A percentile compares a stretch with the other conserved stretches of the same genome.
These are phyloP conservation scores for Phymastichus coffea DNA, from an alignment of 1,140 invertebrate species.

Conservation along the genomic window DNA sequence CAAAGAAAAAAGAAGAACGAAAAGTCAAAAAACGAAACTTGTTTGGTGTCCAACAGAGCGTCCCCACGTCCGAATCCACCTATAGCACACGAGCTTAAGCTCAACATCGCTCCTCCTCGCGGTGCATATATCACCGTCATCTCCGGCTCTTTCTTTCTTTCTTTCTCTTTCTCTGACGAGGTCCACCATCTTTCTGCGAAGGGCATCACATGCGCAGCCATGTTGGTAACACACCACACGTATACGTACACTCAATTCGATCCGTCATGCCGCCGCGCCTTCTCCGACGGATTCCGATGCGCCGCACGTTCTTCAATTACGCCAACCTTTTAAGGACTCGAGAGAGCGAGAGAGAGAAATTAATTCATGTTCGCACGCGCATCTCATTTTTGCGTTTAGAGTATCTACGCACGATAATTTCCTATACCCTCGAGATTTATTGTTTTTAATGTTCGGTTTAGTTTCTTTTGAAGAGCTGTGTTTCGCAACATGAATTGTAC, in stretches of 20 bases:
- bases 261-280: conserved; percentile 5
- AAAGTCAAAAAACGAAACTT: no score
- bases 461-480: no score
- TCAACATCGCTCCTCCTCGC: conserved; percentile 11
- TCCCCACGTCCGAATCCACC: no score
- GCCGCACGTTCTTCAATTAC: not conserved
- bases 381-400: no score
- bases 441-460: no score
- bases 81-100: no score
- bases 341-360: not conserved
- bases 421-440: no score
- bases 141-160: conserved; percentile 23
- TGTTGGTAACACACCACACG: conserved; percentile 35
- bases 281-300: conserved; percentile 4
- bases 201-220: conserved; percentile 33
- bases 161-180: conserved; percentile 16
- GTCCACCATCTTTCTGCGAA: conserved; percentile 32
- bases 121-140: conserved; percentile 49
- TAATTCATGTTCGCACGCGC: not conserved
- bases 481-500: no score
- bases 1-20: no score
- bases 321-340: not conserved
- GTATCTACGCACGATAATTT: no score
- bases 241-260: not conserved
- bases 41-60: no score